A percentile compares a stretch with the other conserved stretches of the same genome.
These are phyloP conservation scores for Cuculus canorus DNA, from an alignment of 2,797 vertebrate genomes.

Conservation along the genomic window DNA sequence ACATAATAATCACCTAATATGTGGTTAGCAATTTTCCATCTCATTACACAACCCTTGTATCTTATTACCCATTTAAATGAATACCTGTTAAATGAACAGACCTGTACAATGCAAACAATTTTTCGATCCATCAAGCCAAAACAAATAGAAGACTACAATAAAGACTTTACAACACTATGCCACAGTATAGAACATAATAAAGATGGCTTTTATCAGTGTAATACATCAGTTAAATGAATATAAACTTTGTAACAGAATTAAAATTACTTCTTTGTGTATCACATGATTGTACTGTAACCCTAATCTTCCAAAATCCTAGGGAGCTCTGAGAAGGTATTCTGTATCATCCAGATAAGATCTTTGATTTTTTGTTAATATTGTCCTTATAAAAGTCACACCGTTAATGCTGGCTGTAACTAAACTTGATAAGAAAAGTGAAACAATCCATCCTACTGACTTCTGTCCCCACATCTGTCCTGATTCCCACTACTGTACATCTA, in stretches of 20 bases:
- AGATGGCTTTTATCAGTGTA: conserved; percentile 3
- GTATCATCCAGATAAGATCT: background rate
- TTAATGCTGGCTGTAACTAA: background rate
- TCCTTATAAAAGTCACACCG: background rate
- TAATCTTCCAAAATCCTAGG: background rate
- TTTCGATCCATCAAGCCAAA: conserved; percentile 61
- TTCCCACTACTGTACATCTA: background rate
- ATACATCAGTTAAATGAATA: background rate
- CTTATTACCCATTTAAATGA: conserved; percentile 67
- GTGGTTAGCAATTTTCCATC: conserved; percentile 68
- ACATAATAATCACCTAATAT: conserved; percentile 52
- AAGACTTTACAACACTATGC: conserved; percentile 7
- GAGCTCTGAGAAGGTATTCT: background rate
- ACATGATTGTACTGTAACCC: background rate
- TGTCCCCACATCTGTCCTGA: background rate
- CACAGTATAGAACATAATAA: background rate
- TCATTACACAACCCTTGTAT: conserved; percentile 69
- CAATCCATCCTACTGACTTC: background rate
- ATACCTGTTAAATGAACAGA: conserved; percentile 66
- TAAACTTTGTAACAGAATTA: background rate
- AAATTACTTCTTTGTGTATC: background rate
- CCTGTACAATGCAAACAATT: conserved; percentile 47
- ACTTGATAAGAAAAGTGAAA: background rate
- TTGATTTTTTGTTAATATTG: background rate
- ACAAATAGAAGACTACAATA: conserved; percentile 34